A percentile compares a stretch with the other conserved stretches of the same genome.
Conservation (phyloP, 2,113 vertebrate species). For the Alces alces region DNA sequence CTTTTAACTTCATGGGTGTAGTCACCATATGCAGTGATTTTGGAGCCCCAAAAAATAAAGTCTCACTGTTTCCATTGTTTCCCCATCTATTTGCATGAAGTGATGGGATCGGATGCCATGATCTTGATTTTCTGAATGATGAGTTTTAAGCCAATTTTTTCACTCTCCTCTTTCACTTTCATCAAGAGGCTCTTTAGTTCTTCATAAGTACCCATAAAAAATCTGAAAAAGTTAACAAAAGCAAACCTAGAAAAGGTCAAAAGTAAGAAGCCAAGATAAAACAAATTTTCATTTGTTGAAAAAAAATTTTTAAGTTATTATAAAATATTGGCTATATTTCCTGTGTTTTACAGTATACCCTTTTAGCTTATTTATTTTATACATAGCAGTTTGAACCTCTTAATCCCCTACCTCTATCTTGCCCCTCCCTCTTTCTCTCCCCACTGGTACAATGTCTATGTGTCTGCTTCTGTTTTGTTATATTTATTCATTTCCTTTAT, state of each 20-base stretch:
- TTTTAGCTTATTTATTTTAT: background rate
- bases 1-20: background rate
- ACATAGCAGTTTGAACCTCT: background rate
- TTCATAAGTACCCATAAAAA: background rate
- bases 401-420: background rate
- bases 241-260: background rate
- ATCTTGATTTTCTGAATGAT: background rate
- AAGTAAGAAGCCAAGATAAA: background rate
- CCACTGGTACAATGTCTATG: background rate
- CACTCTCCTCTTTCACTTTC: background rate
- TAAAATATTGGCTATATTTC: background rate
- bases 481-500: background rate
- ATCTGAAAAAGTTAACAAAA: background rate
- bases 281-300: background rate
- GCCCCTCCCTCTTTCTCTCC: background rate
- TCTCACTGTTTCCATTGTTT: background rate
- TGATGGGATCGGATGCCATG: background rate
- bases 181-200: background rate
- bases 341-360: background rate
- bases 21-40: background rate
- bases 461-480: background rate
- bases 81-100: background rate
- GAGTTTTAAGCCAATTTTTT: background rate
- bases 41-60: background rate
- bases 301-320: background rate